phyloP scores from a whole-genome alignment of 1,140 invertebrate species.

The Drosophila prosaltans region DNA sequence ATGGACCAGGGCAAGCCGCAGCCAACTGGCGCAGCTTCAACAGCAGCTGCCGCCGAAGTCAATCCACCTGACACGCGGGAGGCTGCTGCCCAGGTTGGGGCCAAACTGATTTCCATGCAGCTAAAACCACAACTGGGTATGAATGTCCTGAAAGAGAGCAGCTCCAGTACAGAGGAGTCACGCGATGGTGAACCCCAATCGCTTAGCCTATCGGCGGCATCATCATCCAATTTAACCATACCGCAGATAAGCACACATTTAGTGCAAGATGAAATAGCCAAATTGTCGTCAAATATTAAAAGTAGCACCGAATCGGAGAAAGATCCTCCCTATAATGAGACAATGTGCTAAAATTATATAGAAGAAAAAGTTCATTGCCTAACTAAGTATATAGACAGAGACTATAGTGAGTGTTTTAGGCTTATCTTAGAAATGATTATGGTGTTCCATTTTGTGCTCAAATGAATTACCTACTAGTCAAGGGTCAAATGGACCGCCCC shows the following conservation, averaged over 20 bases:
- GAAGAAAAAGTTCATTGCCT: too few relatives aligned
- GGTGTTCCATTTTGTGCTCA: slow-evolving; percentile 25
- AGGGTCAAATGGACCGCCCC: slow-evolving; percentile 4
- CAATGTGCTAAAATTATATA: slow-evolving; percentile 72
- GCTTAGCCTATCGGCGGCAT: slow-evolving; percentile 16
- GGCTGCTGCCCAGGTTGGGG: slow-evolving; percentile 48
- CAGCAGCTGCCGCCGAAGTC: slow-evolving; percentile 11
- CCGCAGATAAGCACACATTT: slow-evolving; percentile 81
- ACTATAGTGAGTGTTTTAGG: neutral
- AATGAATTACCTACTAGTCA: slow-evolving; percentile 26
- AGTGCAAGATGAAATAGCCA: slow-evolving; percentile 82
- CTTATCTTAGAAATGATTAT: slow-evolving; percentile 3
- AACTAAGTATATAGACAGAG: neutral
- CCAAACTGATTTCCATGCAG: slow-evolving; percentile 77
- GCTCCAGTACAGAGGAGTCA: slow-evolving; percentile 81
- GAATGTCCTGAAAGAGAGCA: slow-evolving; percentile 82
- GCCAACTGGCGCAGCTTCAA: slow-evolving; percentile 18
- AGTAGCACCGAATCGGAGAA: slow-evolving; percentile 83
- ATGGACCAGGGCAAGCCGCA: slow-evolving; percentile 76
- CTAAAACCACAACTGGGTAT: slow-evolving; percentile 78
- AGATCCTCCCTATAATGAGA: slow-evolving; percentile 83
- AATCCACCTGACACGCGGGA: slow-evolving; percentile 20
- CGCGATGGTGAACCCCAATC: slow-evolving; percentile 51
- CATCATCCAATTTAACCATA: slow-evolving; percentile 61
- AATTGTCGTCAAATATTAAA: slow-evolving; percentile 82